These are phyloP conservation scores for Australoheros facetus DNA, from an alignment of 2,797 vertebrate species.

Conservation along the genomic window DNA sequence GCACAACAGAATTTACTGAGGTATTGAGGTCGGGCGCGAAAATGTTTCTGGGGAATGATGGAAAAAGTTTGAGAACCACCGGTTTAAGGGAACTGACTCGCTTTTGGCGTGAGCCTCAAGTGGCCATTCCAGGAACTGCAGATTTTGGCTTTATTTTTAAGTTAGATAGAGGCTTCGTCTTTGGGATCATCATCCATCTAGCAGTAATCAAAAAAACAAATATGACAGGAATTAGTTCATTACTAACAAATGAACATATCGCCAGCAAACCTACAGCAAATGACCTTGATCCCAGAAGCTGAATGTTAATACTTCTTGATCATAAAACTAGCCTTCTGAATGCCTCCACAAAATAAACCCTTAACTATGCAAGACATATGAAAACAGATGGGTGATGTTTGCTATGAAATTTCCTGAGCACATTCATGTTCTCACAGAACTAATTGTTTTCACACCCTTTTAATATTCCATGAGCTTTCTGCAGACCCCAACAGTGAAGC, in stretches of 20 bases:
- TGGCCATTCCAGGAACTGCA: not conserved
- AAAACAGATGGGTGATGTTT: accelerated
- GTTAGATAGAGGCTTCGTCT: not conserved
- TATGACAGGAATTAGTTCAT: not conserved
- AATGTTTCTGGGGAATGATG: too few relatives aligned
- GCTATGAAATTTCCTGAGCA: not conserved
- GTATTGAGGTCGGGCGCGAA: too few relatives aligned
- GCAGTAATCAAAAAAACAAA: not conserved
- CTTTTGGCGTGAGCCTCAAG: not conserved
- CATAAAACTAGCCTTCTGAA: not conserved
- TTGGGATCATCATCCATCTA: not conserved
- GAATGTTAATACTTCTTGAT: accelerated
- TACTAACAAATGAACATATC: too few relatives aligned
- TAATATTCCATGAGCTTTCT: not conserved
- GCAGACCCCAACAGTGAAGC: not conserved
- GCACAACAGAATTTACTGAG: too few relatives aligned
- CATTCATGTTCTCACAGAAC: not conserved
- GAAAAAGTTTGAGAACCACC: too few relatives aligned
- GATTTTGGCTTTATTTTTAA: not conserved
- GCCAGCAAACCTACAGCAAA: not conserved
- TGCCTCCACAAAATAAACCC: not conserved
- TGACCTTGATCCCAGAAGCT: not conserved
- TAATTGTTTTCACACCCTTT: not conserved
- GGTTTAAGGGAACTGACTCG: accelerated
- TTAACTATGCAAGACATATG: not conserved